phyloP scores from a whole-genome alignment of 2,888 invertebrate genomes.

The Myopa tessellatipennis region DNA sequence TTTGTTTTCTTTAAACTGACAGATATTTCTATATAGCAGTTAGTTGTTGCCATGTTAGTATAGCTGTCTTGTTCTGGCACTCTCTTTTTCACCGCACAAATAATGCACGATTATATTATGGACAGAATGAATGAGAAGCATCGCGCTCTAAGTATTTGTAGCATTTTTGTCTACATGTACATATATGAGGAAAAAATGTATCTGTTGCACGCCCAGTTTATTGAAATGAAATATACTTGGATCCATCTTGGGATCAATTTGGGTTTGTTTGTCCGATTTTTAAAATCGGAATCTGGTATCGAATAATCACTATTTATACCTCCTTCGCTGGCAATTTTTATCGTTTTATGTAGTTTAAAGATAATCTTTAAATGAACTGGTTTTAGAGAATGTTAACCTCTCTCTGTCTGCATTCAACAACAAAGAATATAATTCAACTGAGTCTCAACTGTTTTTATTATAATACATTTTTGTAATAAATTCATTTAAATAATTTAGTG shows the following conservation, averaged over 20 bases:
- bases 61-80: constrained; percentile 4
- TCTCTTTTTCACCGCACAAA: background rate
- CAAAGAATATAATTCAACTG: no score
- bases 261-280: background rate
- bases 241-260: background rate
- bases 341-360: no score
- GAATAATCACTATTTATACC: no score
- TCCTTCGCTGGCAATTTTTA: no score
- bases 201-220: background rate
- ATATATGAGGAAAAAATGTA: constrained; percentile 11
- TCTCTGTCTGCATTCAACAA: no score
- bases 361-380: no score
- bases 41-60: background rate
- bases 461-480: no score
- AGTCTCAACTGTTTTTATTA: no score
- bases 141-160: background rate
- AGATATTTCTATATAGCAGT: constrained; percentile 1
- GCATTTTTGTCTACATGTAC: constrained; percentile 12
- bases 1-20: background rate
- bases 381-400: no score
- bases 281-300: background rate
- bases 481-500: background rate
- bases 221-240: background rate
- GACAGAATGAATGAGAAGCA: no score
- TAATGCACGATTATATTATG: background rate